Conservation (phyloP, 1,140 invertebrate genomes). For the Homalodisca vitripennis region DNA sequence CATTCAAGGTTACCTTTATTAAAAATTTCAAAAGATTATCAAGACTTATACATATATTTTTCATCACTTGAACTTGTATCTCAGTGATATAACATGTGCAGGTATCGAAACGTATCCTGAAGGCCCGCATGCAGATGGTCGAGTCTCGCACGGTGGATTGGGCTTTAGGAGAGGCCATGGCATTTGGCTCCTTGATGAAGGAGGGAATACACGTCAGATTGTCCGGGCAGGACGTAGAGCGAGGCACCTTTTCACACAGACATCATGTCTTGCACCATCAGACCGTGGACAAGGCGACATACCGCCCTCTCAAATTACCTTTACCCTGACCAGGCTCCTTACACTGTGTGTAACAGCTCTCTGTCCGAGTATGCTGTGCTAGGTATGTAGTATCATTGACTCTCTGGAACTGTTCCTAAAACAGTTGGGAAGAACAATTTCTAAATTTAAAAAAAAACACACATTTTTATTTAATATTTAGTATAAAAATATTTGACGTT, state of each 20-base stretch:
- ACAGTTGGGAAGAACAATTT: too few relatives aligned
- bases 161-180: conserved; percentile 97
- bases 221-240: conserved; percentile 97
- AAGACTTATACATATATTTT: too few relatives aligned
- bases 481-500: too few relatives aligned
- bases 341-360: conserved; percentile 96
- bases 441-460: too few relatives aligned
- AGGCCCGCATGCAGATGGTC: conserved; percentile 90
- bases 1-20: too few relatives aligned
- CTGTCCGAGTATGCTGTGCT: conserved; percentile 92
- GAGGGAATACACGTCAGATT: conserved; percentile 49
- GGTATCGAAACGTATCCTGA: conserved; percentile 82
- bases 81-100: too few relatives aligned
- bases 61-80: too few relatives aligned
- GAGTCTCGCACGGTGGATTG: conserved; percentile 87
- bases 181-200: conserved; percentile 91
- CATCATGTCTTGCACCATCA: conserved; percentile 98
- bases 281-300: conserved; percentile 91
- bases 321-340: conserved; percentile 92
- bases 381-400: conserved; percentile 57
- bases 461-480: too few relatives aligned
- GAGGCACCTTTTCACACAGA: conserved; percentile 93
- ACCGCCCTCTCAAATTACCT: conserved; percentile 85
- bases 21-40: too few relatives aligned
- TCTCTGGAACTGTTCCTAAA: too few relatives aligned